A percentile compares a stretch with the other conserved stretches of the same genome.
These are phyloP conservation scores for Amblyopsis hoosieri DNA, from an alignment of 2,797 vertebrate genomes.

Conservation along the genomic window DNA sequence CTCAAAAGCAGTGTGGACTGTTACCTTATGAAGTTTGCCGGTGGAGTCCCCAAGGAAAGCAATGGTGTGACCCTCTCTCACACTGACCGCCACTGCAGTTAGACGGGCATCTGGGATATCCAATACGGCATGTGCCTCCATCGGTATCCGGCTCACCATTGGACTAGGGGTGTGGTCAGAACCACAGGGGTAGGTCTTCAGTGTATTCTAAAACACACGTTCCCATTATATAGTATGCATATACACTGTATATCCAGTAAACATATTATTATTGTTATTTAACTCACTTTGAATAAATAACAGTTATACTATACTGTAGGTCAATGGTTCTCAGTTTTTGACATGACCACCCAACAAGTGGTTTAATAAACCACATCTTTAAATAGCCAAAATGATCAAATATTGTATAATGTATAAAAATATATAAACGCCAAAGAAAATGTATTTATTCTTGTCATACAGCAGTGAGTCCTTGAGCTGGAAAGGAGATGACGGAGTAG, in stretches of 20 bases:
- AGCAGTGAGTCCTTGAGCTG: too few relatives aligned
- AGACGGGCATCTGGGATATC: slow-evolving; percentile 81
- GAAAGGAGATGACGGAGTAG: too few relatives aligned
- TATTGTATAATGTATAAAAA: too few relatives aligned
- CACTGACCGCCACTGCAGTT: slow-evolving; percentile 88
- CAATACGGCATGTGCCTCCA: slow-evolving; percentile 80
- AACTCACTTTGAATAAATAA: too few relatives aligned
- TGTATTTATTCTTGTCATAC: too few relatives aligned
- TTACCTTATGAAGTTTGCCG: slow-evolving; percentile 91
- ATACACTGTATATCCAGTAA: slow-evolving; percentile 7
- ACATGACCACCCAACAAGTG: neutral
- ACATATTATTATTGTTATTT: too few relatives aligned
- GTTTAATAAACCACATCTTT: neutral
- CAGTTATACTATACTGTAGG: too few relatives aligned
- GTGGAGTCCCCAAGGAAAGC: slow-evolving; percentile 92
- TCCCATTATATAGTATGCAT: neutral
- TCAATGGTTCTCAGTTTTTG: too few relatives aligned
- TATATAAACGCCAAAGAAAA: too few relatives aligned
- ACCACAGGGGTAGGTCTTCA: slow-evolving; percentile 93
- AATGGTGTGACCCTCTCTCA: slow-evolving; percentile 87
- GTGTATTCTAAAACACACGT: slow-evolving; percentile 81
- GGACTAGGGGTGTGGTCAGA: slow-evolving; percentile 98
- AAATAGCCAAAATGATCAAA: too few relatives aligned
- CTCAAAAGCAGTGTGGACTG: neutral
- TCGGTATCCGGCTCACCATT: slow-evolving; percentile 87